Evolutionary conservation across 2,113 vertebrate genomes (phyloP).

Genomic region (Coreoperca whiteheadi): DNA sequence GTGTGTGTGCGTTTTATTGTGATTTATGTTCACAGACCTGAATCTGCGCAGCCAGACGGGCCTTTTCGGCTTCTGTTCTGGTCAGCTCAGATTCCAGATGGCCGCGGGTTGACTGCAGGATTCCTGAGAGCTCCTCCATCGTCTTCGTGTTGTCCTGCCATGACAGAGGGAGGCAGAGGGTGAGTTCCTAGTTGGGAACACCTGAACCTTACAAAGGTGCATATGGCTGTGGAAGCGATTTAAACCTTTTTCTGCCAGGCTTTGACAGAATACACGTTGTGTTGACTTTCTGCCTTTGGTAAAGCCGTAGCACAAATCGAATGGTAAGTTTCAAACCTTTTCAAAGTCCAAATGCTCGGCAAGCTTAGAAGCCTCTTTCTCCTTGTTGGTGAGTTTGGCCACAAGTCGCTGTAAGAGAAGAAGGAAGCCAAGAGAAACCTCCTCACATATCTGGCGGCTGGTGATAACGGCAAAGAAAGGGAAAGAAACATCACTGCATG

Average conservation of each 20-base stretch:
- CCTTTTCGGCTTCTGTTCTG: constrained; percentile 88
- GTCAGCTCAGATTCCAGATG: constrained; percentile 89
- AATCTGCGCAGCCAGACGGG: constrained; percentile 83
- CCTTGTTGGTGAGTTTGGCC: constrained; percentile 86
- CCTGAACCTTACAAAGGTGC: neutral
- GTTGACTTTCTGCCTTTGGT: neutral
- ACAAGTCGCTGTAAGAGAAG: constrained; percentile 85
- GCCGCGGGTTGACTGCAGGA: constrained; percentile 86
- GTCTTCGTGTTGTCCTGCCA: constrained; percentile 87
- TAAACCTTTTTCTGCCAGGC: neutral
- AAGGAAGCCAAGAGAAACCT: neutral
- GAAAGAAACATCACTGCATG: neutral
- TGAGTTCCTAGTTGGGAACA: neutral
- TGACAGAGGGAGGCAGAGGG: neutral
- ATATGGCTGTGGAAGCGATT: neutral
- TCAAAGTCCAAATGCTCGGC: constrained; percentile 86
- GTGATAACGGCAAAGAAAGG: neutral
- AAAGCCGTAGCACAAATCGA: neutral
- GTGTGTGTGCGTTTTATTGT: rapidly evolving
- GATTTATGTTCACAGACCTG: constrained; percentile 78
- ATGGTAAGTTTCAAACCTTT: constrained; percentile 81
- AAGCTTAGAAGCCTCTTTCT: constrained; percentile 87
- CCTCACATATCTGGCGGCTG: neutral
- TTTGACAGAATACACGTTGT: neutral
- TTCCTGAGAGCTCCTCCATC: constrained; percentile 86